Conservation (phyloP, 1,140 invertebrate species). For the Pollicipes pollicipes region DNA sequence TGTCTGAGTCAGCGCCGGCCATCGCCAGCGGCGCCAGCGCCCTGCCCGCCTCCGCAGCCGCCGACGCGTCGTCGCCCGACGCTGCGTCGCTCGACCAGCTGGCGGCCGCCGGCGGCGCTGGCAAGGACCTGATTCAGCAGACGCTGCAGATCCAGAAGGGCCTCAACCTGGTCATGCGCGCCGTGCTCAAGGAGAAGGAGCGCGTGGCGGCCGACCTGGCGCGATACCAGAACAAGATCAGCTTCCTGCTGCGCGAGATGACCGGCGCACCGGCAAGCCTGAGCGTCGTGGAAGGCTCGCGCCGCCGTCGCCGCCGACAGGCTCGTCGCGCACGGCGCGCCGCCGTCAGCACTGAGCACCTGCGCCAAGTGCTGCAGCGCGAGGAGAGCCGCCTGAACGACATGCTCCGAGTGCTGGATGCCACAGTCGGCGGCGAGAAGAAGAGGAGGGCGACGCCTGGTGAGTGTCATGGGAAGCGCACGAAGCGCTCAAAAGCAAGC, state of each 20-base stretch:
- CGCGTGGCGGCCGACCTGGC: not conserved
- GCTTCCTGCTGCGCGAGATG: not conserved
- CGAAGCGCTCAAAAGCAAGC: not conserved
- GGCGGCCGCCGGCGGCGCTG: too few relatives aligned
- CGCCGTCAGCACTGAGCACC: not conserved
- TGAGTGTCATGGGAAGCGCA: not conserved
- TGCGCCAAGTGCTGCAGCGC: not conserved
- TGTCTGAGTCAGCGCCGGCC: not conserved
- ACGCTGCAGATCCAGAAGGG: not conserved
- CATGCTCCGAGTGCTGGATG: not conserved
- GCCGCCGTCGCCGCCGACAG: not conserved
- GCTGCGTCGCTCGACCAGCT: not conserved
- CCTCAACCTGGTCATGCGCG: not conserved
- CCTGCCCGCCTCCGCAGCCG: too few relatives aligned
- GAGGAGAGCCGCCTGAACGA: not conserved
- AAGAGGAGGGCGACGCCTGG: not conserved
- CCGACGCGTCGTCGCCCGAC: not conserved
- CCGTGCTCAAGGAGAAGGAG: not conserved
- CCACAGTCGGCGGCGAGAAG: not conserved
- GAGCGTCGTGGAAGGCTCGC: too few relatives aligned
- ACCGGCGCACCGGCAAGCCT: too few relatives aligned
- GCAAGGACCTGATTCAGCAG: not conserved
- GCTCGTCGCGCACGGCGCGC: too few relatives aligned
- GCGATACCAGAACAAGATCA: not conserved
- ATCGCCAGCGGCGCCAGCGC: not conserved